A percentile compares a stretch with the other conserved stretches of the same genome.
Conservation (phyloP, 2,888 invertebrate species). For the Drosophila formosana region DNA sequence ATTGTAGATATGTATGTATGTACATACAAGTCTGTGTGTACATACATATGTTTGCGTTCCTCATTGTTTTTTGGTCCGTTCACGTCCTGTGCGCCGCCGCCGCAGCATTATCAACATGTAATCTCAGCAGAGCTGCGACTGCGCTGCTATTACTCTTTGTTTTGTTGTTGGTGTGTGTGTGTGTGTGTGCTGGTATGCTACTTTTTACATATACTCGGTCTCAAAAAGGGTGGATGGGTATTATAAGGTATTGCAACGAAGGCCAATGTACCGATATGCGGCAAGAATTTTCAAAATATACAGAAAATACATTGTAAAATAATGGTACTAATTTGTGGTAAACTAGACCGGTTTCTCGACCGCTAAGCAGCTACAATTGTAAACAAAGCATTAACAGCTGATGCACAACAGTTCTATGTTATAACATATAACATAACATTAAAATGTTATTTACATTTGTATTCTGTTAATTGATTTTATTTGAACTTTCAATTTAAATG, state of each 20-base stretch:
- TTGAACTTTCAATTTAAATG: too few species aligned
- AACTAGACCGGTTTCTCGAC: too few species aligned
- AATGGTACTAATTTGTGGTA: too few species aligned
- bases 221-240: background rate
- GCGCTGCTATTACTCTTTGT: constrained; percentile 60
- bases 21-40: background rate
- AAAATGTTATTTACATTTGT: too few species aligned
- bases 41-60: constrained; percentile 16
- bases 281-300: too few species aligned
- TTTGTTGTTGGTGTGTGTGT: constrained; percentile 15
- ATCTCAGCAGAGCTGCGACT: constrained; percentile 69
- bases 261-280: background rate
- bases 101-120: constrained; percentile 71
- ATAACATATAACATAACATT: too few species aligned
- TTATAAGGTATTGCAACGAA: background rate
- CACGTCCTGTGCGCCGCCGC: constrained; percentile 65
- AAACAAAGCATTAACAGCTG: too few species aligned
- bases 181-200: constrained; percentile 22
- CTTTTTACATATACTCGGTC: constrained; percentile 21
- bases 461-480: too few species aligned
- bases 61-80: constrained; percentile 48
- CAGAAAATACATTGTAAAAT: too few species aligned
- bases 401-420: too few species aligned
- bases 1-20: constrained; percentile 4
- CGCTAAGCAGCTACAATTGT: too few species aligned